Base-by-base conservation (phyloP, 2,888 invertebrate species). In the Ormia ochracea region DNA sequence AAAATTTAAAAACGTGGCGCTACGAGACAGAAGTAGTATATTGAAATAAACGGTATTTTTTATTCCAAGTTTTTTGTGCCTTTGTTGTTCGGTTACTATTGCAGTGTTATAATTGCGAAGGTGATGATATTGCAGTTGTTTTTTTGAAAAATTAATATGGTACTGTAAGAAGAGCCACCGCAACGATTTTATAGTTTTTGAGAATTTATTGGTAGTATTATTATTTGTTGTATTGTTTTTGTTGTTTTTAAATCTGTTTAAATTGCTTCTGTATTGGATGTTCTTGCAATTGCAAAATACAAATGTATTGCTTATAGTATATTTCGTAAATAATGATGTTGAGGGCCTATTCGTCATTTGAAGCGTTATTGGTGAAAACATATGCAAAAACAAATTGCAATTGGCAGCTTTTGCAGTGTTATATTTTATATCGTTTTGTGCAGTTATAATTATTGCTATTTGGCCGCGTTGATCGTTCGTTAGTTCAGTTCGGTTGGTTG, bases 371-470 rank as follows among this genome's bases (percentile, higher is more conserved):
- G 43, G 48, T 70, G 76, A 73, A 63, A 65, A 72, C 78, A 78
- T 76, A 56, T 59, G 74, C 65, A 72, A 70, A 70, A 77, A 78
- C 78, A 83, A 82, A 74, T 82, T 72, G 68, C 59, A 78, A 80
- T 70, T 81, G 81, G 68, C 78, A 74, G 74, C 52, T 45, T 59
- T 69, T 28, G 28, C 48, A 21, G 4, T 52, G 6, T 38, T 43
- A 38, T 50, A 38, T 65, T 63, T 48, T 70, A 69, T 28, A 52
- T 61, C 31, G 12, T 68, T 38, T 61, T 75, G 52, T 63, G 66
- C 58, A 17, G 14, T 77, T 74, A 59, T 70, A 66, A 75, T 66
- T 59, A 66, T 65, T 23, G 19, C 23, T 61, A 38, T 17, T 38
- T 70, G 59, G 36, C 21, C 48, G 50, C 10, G 54, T 52, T 43